These are phyloP conservation scores for Polypterus bichir DNA, from an alignment of 2,113 vertebrate genomes.

Conservation along the genomic window DNA sequence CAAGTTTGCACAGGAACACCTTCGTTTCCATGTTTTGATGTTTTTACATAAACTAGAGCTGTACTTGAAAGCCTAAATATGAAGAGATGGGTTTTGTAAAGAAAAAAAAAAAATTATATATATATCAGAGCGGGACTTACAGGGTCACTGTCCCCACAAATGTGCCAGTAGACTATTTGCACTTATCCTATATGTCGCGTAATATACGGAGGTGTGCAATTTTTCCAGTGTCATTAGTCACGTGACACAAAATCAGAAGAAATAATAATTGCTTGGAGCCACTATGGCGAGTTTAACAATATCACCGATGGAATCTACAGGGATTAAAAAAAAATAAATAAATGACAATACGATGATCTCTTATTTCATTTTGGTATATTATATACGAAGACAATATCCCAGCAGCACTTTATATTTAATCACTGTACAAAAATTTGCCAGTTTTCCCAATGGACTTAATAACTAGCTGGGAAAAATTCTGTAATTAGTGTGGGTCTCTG, in stretches of 20 bases:
- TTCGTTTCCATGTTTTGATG: conserved; percentile 98
- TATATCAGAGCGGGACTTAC: conserved; percentile 99
- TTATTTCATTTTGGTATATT: conserved; percentile 83
- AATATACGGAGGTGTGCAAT: conserved; percentile 85
- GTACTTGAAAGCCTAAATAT: conserved; percentile 80
- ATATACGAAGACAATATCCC: conserved; percentile 81
- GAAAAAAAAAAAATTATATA: conserved; percentile 94
- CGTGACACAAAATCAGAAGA: conserved; percentile 71
- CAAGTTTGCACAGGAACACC: conserved; percentile 64
- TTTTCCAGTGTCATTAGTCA: conserved; percentile 74
- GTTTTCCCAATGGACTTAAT: conserved; percentile 62
- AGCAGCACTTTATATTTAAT: conserved; percentile 98
- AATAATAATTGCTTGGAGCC: conserved; percentile 51
- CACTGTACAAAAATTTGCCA: conserved; percentile 86
- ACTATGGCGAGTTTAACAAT: conserved; percentile 46
- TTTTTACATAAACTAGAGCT: conserved; percentile 91
- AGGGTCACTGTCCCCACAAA: conserved; percentile 98
- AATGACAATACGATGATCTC: conserved; percentile 42
- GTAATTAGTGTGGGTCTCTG: conserved; percentile 63
- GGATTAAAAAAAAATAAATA: conserved; percentile 60
- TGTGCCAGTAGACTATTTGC: conserved; percentile 99
- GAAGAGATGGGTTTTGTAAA: conserved; percentile 89
- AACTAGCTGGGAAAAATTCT: conserved; percentile 59
- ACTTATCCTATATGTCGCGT: conserved; percentile 88
- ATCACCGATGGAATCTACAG: conserved; percentile 78